These are phyloP conservation scores for Sepioteuthis lessoniana DNA, from an alignment of 2,888 invertebrate species.

Conservation along the genomic window DNA sequence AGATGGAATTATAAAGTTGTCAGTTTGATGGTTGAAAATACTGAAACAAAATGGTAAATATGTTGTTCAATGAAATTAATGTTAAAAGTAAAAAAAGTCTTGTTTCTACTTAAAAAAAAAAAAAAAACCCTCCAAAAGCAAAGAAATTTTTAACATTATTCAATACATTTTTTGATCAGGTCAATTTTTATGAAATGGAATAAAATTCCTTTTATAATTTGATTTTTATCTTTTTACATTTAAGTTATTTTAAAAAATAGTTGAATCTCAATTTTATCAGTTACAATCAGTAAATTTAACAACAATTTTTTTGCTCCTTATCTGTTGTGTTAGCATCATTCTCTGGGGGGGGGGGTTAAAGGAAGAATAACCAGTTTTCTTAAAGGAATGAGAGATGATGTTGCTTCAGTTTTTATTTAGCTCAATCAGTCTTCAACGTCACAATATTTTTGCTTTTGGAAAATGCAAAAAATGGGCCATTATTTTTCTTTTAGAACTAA, in stretches of 20 bases:
- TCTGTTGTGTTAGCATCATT: not conserved
- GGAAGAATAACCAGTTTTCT: not conserved
- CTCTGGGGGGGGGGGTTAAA: too few relatives aligned
- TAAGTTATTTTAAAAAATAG: not conserved
- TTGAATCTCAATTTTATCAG: not conserved
- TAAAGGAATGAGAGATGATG: not conserved
- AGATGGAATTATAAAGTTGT: too few relatives aligned
- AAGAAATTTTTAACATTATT: not conserved
- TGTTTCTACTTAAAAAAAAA: too few relatives aligned
- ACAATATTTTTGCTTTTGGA: not conserved
- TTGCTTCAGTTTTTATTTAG: not conserved
- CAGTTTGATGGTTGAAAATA: too few relatives aligned
- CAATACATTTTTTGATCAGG: not conserved
- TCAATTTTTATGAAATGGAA: not conserved
- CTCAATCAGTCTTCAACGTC: not conserved
- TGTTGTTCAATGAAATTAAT: too few relatives aligned
- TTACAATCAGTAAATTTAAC: not conserved
- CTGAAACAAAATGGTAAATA: too few relatives aligned
- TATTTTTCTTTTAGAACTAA: not conserved
- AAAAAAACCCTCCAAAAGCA: not conserved
- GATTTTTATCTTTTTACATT: not conserved
- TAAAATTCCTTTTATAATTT: too few relatives aligned
- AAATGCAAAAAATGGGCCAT: not conserved
- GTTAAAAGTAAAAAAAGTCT: too few relatives aligned
- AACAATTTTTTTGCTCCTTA: not conserved